These are phyloP conservation scores for Merops nubicus DNA, from an alignment of 2,113 vertebrate species.

Conservation along the genomic window DNA sequence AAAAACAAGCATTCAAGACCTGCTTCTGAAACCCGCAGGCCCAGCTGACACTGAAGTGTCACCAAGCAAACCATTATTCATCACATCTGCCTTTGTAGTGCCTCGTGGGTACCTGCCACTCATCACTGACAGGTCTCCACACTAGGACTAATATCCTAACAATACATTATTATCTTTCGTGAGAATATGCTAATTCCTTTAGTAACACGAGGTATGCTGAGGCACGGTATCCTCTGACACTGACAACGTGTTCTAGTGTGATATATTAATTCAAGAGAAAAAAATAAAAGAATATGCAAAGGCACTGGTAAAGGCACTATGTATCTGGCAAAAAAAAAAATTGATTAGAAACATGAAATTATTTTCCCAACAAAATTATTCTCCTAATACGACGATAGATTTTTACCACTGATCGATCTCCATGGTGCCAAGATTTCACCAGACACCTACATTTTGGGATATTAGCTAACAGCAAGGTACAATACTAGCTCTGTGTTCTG, in stretches of 20 bases:
- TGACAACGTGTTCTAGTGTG: neutral
- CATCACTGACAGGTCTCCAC: neutral
- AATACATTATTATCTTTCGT: neutral
- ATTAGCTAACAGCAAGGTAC: neutral
- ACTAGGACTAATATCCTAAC: neutral
- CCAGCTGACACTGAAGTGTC: neutral
- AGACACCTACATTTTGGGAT: neutral
- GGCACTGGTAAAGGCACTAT: neutral
- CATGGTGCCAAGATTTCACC: neutral
- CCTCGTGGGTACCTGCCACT: slow-evolving; percentile 4
- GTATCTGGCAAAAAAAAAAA: neutral
- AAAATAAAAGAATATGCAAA: neutral
- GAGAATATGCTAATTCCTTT: slow-evolving; percentile 1
- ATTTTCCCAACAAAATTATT: neutral
- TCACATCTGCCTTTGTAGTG: neutral
- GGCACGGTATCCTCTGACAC: neutral
- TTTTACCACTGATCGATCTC: neutral
- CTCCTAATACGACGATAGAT: neutral
- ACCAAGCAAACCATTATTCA: neutral
- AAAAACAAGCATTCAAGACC: neutral
- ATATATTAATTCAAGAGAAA: neutral
- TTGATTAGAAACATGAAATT: neutral
- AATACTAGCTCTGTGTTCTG: neutral
- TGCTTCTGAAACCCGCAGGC: neutral
- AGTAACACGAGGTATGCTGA: neutral